Base-by-base conservation (phyloP, 1,140 invertebrate species). In the Vollenhovia emeryi region DNA sequence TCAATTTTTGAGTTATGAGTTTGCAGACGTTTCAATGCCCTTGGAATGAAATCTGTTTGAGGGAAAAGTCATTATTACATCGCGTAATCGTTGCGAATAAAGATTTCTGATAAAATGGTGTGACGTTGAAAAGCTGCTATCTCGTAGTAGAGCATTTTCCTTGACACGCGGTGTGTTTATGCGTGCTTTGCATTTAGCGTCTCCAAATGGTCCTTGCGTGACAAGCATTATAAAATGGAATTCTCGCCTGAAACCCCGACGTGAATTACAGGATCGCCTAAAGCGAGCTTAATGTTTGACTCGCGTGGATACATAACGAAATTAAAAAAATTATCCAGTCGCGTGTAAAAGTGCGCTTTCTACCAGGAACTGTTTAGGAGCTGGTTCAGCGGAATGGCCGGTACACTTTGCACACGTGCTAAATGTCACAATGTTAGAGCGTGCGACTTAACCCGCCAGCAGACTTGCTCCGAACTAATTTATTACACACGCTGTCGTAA, bases 311-410 rank as follows among this genome's bases (percentile, higher is more conserved):
- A 24, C 60, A 27, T 27, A 50, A 24, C 18, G 33, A 74, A 86
- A 68, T 40, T 60, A 64, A 86, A 88, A n/a, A 89, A 87, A 86
- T 83, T 86, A 88, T 84, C 83, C 79, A 78, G 75, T 71, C 87
- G 76, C 69, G 82, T 75, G 87, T 93, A 91, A 86, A 91, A 90
- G 84, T 90, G 43, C 64, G 91, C 93, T 93, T 93, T 93, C 93
- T 93, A 93, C 88, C 92, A 93, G 92, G 91, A 93, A 92, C 90
- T 91, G 83, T 82, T 85, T 73, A 85, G 76, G 85, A 93, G 87
- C 89, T 88, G 91, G 91, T 92, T 92, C 89, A 91, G 86, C 80
- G 89, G 91, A 92, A 90, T 88, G 83, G 90, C 86, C 88, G 75
- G 85, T 71, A 57, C 43, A 24, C 57, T 36, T 73, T 4, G 75